Conservation (phyloP, 1,140 invertebrate species). For the Conopomorpha cramerella region DNA sequence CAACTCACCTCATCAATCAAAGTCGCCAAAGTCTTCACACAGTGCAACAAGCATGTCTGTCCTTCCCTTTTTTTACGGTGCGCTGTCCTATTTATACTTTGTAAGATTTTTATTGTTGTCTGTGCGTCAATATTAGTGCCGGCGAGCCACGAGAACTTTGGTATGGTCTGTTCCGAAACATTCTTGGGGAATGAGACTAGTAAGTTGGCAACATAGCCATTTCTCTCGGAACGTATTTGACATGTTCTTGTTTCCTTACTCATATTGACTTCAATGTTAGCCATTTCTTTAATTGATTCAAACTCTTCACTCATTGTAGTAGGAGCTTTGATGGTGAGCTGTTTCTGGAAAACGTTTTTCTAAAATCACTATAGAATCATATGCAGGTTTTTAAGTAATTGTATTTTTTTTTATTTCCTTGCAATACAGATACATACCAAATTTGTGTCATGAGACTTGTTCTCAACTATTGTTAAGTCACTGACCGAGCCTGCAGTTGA, state of each 20-base stretch:
- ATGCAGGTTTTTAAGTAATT: too few species aligned
- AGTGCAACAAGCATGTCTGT: constrained; percentile 46
- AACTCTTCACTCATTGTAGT: constrained; percentile 78
- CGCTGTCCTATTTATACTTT: constrained; percentile 51
- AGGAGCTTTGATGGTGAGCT: constrained; percentile 23
- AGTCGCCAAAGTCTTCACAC: constrained; percentile 48
- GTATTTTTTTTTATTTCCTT: too few species aligned
- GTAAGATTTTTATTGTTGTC: constrained; percentile 54
- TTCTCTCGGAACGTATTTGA: constrained; percentile 74
- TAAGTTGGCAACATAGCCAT: constrained; percentile 74
- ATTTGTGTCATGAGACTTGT: constrained; percentile 37
- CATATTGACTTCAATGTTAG: constrained; percentile 84
- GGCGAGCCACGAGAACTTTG: constrained; percentile 51
- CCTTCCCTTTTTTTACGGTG: constrained; percentile 48
- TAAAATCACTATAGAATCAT: too few species aligned
- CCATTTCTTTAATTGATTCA: constrained; percentile 75
- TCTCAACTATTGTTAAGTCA: constrained; percentile 34
- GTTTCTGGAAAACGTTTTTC: constrained; percentile 40
- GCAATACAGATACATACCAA: constrained; percentile 40
- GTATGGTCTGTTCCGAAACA: constrained; percentile 64
- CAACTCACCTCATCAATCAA: constrained; percentile 46
- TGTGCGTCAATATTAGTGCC: constrained; percentile 52
- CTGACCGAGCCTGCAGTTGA: constrained; percentile 40
- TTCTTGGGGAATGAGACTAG: constrained; percentile 79
- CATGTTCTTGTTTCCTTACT: constrained; percentile 74